Evolutionary conservation across 2,888 invertebrate genomes (phyloP).

Genomic region (Siphlonurus alternatus): DNA sequence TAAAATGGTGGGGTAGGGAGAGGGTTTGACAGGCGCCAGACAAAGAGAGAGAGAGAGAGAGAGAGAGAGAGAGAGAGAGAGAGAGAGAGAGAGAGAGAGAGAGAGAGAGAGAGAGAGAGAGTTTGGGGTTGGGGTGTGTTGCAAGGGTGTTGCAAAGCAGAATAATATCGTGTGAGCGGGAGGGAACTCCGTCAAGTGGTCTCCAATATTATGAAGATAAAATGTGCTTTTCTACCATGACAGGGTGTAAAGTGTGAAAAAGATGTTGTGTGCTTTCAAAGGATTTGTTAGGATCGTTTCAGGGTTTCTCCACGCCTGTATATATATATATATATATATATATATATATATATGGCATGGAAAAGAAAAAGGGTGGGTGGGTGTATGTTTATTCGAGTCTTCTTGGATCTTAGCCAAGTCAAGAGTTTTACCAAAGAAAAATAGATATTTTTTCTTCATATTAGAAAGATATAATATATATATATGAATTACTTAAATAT

Average conservation of each 20-base stretch:
- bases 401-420: not conserved
- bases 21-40: not conserved
- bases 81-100: not conserved
- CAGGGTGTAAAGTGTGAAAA: not conserved
- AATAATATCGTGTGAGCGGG: not conserved
- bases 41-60: slow-evolving; percentile 1
- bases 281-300: not conserved
- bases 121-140: not conserved
- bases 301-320: not conserved
- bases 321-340: not conserved
- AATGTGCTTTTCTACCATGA: not conserved
- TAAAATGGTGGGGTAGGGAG: not conserved
- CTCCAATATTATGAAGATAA: not conserved
- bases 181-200: not conserved
- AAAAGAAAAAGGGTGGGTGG: no score
- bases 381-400: not conserved
- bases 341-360: not conserved
- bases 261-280: not conserved
- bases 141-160: no score
- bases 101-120: not conserved
- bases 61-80: not conserved
- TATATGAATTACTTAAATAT: no score
- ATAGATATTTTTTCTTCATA: no score
- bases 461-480: no score
- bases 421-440: no score